These are phyloP conservation scores for Allophyes oxyacanthae DNA, from an alignment of 2,888 invertebrate genomes.

Conservation along the genomic window DNA sequence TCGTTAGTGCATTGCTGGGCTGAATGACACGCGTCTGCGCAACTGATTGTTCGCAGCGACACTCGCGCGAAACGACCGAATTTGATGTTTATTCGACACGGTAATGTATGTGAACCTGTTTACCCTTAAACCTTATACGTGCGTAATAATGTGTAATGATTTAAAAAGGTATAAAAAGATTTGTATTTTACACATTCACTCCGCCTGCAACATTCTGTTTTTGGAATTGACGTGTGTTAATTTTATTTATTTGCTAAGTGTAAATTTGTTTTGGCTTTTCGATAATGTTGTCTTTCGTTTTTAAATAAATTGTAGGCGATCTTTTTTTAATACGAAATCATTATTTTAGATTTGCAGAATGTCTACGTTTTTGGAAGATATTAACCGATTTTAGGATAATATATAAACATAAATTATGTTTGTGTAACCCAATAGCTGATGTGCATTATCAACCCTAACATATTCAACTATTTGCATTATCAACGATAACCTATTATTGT, in stretches of 20 bases:
- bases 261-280: slow-evolving; percentile 18
- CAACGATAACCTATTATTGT: too few species aligned
- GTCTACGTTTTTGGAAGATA: too few species aligned
- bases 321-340: slow-evolving; percentile 18
- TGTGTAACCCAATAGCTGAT: too few species aligned
- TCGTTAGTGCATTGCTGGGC: slow-evolving; percentile 84
- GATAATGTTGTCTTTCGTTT: slow-evolving; percentile 27
- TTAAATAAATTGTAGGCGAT: slow-evolving; percentile 18
- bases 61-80: slow-evolving; percentile 56
- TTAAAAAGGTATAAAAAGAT: slow-evolving; percentile 47
- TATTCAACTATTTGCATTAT: too few species aligned
- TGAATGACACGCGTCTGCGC: slow-evolving; percentile 81
- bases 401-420: neutral
- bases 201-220: slow-evolving; percentile 18
- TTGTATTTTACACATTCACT: slow-evolving; percentile 28
- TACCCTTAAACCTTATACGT: slow-evolving; percentile 57
- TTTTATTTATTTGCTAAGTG: slow-evolving; percentile 29
- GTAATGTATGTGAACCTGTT: slow-evolving; percentile 50
- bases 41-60: slow-evolving; percentile 74
- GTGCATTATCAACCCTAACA: too few species aligned
- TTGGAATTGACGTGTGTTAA: slow-evolving; percentile 25
- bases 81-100: slow-evolving; percentile 63
- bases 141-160: slow-evolving; percentile 56
- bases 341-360: too few species aligned
- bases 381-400: too few species aligned